phyloP scores from a whole-genome alignment of 2,797 vertebrate genomes.

The Pangasius sanitwongsei region DNA sequence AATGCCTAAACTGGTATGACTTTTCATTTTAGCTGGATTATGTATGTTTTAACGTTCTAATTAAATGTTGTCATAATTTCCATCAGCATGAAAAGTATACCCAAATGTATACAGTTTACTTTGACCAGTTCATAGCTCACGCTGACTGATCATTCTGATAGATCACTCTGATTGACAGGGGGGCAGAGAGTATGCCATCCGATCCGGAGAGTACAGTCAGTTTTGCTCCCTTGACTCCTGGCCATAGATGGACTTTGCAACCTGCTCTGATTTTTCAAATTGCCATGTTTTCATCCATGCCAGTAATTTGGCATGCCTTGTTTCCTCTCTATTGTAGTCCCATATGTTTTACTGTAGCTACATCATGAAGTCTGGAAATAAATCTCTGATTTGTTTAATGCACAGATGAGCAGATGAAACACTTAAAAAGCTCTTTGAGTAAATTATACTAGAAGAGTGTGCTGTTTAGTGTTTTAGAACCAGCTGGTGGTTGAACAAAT shows the following conservation, averaged over 20 bases:
- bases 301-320: not conserved
- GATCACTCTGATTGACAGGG: not conserved
- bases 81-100: no score
- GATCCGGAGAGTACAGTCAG: not conserved
- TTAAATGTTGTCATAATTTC: not conserved
- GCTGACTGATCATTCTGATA: no score
- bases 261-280: not conserved
- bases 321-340: no score
- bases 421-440: not conserved
- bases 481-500: slow-evolving; percentile 19
- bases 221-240: not conserved
- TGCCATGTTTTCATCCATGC: not conserved
- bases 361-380: not conserved
- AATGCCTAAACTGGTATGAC: not conserved
- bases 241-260: not conserved
- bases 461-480: not conserved
- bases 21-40: not conserved
- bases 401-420: not conserved
- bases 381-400: not conserved
- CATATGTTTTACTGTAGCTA: not conserved
- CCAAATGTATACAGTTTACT: no score
- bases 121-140: no score
- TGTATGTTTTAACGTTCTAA: not conserved
- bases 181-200: no score
- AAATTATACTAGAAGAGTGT: not conserved